A percentile compares a stretch with the other conserved stretches of the same genome.
Evolutionary conservation across 2,888 invertebrate genomes (phyloP).

Genomic region (Phrixothrix hirtus): DNA sequence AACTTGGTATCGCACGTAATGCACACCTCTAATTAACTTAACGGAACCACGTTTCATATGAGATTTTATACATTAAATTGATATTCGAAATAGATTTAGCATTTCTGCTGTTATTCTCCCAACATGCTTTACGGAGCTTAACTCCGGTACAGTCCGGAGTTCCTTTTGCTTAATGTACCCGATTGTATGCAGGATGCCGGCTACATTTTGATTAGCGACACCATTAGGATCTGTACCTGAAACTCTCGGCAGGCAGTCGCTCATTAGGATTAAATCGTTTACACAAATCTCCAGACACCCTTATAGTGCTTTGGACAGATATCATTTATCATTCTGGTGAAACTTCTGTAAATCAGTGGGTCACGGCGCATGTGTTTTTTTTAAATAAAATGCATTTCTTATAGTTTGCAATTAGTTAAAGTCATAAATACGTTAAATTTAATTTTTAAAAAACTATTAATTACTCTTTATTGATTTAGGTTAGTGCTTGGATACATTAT

Average conservation of each 20-base stretch:
- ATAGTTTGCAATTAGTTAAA: no score
- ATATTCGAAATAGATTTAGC: constrained; percentile 44
- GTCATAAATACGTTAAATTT: no score
- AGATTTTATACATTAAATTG: constrained; percentile 47
- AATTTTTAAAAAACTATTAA: no score
- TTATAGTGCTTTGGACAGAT: constrained; percentile 48
- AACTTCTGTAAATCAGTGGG: constrained; percentile 24
- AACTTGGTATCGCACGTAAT: constrained; percentile 43
- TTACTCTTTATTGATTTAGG: constrained; percentile 26
- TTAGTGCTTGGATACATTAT: constrained; percentile 33
- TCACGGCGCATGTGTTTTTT: constrained; percentile 36
- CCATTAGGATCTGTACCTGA: constrained; percentile 40
- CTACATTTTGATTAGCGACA: constrained; percentile 40
- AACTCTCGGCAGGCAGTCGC: constrained; percentile 34
- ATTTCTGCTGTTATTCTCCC: constrained; percentile 23
- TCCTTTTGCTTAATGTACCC: constrained; percentile 28
- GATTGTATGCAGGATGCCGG: constrained; percentile 32
- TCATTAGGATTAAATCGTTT: constrained; percentile 38
- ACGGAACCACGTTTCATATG: constrained; percentile 44
- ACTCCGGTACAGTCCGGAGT: constrained; percentile 22
- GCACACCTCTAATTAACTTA: constrained; percentile 47
- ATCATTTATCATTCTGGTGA: constrained; percentile 45
- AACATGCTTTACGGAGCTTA: constrained; percentile 24
- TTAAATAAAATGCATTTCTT: not conserved
- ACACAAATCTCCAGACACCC: constrained; percentile 44